Evolutionary conservation across 2,797 vertebrate genomes (phyloP).

Genomic region (Antennarius maculatus): DNA sequence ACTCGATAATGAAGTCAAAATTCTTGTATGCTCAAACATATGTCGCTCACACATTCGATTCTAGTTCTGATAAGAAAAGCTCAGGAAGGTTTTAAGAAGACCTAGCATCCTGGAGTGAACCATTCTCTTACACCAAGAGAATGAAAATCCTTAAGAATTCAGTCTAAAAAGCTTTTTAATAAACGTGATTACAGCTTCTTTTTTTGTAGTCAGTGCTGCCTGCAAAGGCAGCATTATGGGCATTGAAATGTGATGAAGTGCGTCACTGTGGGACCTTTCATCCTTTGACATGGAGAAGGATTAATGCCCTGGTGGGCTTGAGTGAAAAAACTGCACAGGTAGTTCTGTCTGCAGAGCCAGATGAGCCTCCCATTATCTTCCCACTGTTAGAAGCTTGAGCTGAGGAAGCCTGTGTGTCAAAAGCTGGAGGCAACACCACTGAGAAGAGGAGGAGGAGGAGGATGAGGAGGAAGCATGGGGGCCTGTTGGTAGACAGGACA

Average conservation of each 20-base stretch:
- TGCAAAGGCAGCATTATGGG: conserved; percentile 15
- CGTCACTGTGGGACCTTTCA: conserved; percentile 17
- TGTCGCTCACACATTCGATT: not conserved
- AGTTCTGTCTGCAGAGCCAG: conserved; percentile 36
- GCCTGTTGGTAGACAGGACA: conserved; percentile 51
- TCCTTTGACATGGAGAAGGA: conserved; percentile 26
- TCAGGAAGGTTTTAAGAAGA: not conserved
- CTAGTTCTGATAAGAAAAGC: not conserved
- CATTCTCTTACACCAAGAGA: not conserved
- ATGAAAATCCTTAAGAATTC: too few species aligned
- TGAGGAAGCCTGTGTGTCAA: conserved; percentile 51
- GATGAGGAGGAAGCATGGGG: not conserved
- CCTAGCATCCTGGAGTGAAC: not conserved
- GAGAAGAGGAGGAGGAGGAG: conserved; percentile 5
- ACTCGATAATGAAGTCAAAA: not conserved
- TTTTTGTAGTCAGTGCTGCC: not conserved
- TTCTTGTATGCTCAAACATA: not conserved
- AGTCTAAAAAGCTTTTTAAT: not conserved
- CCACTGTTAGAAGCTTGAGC: conserved; percentile 42
- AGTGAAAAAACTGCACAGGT: conserved; percentile 28
- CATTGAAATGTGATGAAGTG: conserved; percentile 11
- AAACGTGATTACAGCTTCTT: conserved; percentile 19
- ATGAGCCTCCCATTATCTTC: conserved; percentile 52
- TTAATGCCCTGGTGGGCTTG: conserved; percentile 22
- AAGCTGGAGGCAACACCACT: conserved; percentile 38